phyloP scores from a whole-genome alignment of 2,888 invertebrate genomes.

The Lasioglossum lativentre region DNA sequence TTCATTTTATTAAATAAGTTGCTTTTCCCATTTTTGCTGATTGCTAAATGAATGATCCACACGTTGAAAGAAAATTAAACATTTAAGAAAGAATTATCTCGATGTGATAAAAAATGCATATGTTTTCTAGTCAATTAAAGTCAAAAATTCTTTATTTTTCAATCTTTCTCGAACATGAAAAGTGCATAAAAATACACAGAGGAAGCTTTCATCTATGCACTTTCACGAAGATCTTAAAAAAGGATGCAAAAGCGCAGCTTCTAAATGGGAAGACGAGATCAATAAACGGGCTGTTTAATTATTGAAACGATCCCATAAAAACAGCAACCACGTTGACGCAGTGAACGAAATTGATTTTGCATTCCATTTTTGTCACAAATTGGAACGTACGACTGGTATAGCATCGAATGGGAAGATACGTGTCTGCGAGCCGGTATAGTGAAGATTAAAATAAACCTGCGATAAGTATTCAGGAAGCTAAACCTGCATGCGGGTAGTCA shows the following conservation, averaged over 20 bases:
- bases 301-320: neutral
- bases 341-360: neutral
- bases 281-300: neutral
- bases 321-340: neutral
- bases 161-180: neutral
- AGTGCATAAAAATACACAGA: neutral
- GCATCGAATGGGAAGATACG: neutral
- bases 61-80: neutral
- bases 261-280: neutral
- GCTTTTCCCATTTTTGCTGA: neutral
- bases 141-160: neutral
- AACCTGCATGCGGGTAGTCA: constrained; percentile 17
- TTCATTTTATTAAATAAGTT: neutral
- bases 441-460: constrained; percentile 24
- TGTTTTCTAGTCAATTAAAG: neutral
- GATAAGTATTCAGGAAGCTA: neutral
- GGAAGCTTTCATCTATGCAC: neutral
- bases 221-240: neutral
- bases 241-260: neutral
- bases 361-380: neutral
- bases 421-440: neutral
- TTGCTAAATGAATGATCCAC: neutral
- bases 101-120: too few relatives aligned
- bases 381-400: neutral
- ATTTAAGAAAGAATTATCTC: neutral